Percentiles rank a stretch among this genome's conserved stretches.
Conservation (phyloP, 2,797 vertebrate genomes). For the Borostomias antarcticus region DNA sequence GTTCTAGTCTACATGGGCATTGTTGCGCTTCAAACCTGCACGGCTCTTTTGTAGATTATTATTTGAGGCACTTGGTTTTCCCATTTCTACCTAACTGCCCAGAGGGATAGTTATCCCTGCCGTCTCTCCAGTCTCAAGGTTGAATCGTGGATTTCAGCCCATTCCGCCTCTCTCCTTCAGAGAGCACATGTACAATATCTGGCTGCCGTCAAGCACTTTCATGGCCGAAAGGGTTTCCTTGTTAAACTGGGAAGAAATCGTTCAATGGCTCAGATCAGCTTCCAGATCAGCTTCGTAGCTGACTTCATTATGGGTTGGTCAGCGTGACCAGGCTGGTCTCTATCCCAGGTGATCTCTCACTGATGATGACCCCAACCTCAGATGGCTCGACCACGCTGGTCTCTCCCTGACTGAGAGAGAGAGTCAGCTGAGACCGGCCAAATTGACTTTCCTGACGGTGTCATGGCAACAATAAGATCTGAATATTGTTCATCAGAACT, state of each 20-base stretch:
- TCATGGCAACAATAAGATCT: too few species aligned
- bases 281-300: constrained; percentile 9
- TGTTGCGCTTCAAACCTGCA: neutral
- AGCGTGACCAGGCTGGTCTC: constrained; percentile 10
- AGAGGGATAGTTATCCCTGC: constrained; percentile 22
- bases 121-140: constrained; percentile 26
- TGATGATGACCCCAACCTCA: neutral
- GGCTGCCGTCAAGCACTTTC: neutral
- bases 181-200: constrained; percentile 19
- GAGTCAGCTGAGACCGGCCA: too few species aligned
- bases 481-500: too few species aligned
- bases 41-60: neutral
- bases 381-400: too few species aligned
- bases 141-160: constrained; percentile 7
- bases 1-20: neutral
- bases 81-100: constrained; percentile 25
- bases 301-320: constrained; percentile 31
- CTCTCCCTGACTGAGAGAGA: too few species aligned
- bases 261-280: constrained; percentile 1
- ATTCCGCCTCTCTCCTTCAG: constrained; percentile 5
- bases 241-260: neutral
- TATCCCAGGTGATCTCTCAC: neutral
- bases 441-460: too few species aligned
- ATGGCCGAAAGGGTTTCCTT: constrained; percentile 5
- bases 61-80: constrained; percentile 28